Conservation (phyloP, 2,797 vertebrate species). For the Brotogeris chrysoptera region DNA sequence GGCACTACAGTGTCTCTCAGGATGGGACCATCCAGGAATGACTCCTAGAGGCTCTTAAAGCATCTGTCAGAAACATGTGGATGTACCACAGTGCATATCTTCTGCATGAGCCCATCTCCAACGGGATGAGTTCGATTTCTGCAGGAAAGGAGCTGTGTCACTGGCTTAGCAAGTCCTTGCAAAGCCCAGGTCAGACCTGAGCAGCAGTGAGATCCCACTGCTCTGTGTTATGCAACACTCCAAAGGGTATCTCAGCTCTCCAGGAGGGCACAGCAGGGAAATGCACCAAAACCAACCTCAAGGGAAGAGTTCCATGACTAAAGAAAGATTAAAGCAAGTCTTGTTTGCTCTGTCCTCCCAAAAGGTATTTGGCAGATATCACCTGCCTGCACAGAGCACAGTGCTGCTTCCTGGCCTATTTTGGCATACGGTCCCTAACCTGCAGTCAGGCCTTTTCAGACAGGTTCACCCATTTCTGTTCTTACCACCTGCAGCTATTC, state of each 20-base stretch:
- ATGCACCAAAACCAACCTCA: not conserved
- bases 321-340: not conserved
- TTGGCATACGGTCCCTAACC: not conserved
- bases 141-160: not conserved
- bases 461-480: not conserved
- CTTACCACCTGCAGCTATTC: not conserved
- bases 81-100: not conserved
- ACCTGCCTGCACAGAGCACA: not conserved
- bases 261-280: not conserved
- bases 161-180: not conserved
- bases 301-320: not conserved
- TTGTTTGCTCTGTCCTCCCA: not conserved
- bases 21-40: not conserved
- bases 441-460: not conserved
- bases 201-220: not conserved
- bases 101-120: not conserved
- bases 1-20: not conserved
- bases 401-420: not conserved
- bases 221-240: not conserved
- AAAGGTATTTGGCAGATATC: not conserved
- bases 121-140: not conserved
- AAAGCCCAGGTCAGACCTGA: not conserved
- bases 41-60: not conserved
- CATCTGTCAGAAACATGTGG: not conserved
- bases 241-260: not conserved